Base-by-base conservation (phyloP, 92 coral and sea anemone genomes). In the Phenganax subtilis region DNA sequence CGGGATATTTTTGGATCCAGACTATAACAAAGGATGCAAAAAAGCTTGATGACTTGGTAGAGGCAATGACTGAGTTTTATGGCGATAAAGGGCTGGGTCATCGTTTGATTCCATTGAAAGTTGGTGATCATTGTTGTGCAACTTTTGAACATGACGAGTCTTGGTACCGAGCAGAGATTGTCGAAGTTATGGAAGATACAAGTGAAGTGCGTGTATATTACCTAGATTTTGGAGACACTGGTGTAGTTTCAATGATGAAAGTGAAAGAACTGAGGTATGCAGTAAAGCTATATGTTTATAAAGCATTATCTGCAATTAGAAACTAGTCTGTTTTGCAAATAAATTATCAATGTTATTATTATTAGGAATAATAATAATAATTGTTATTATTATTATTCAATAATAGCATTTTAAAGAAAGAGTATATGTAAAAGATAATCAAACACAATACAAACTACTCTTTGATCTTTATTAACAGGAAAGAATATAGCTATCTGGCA, bases 221-320 rank as follows among this genome's bases (percentile, higher is more conserved):
- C 84, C 96, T 92, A 57, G 99, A 96, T 77, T 96, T 88, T 89
- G 99, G 99, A 44, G 99, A 96, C 66, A 71, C 81, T 1, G 96
- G 92, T 12, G 88, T 81, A 9, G 86, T 90, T 2, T 81, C 92
- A 56, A 88, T 88, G 76, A 83, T 81, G 59, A 86, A 85, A 57
- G 85, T 96, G 20, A 85, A 91, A 55, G 90, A 90, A 57, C 84
- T 96, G 20, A 89, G 88, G 98, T 94, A 54, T 12, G 89, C 72
- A 8, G 16, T 3, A 12, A 27, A 62, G 51, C 47, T 37, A 5
- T 37, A 37, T 37, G 47, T 37, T 37, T 37, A 37, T 37, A 37
- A 37, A 37, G 0, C 47, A 37, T 37, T 37, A 37, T 37, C 5
- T 37, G 47, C 47, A 37, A 37, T 37, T 37, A 37, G 47, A 37